Evolutionary conservation across 2,113 vertebrate genomes (phyloP).

Genomic region (Alectura lathami): DNA sequence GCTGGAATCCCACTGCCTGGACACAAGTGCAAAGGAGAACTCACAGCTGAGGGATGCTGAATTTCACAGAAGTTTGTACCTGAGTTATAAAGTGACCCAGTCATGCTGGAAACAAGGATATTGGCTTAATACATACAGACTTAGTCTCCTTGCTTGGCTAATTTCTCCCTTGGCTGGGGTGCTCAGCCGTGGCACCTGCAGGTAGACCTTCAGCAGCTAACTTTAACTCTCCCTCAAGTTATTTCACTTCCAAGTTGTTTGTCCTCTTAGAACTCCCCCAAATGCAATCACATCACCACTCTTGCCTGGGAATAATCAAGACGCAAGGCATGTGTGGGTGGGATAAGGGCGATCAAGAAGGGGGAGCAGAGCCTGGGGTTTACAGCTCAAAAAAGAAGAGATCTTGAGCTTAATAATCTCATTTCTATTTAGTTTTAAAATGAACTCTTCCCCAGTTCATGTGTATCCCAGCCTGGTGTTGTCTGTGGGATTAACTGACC

Average conservation of each 20-base stretch:
- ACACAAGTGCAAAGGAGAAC: not conserved
- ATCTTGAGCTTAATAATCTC: constrained; percentile 68
- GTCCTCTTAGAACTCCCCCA: constrained; percentile 52
- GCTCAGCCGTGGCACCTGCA: not conserved
- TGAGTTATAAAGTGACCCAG: not conserved
- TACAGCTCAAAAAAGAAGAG: not conserved
- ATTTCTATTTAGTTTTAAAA: constrained; percentile 69
- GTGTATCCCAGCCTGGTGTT: constrained; percentile 58
- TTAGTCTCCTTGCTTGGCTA: not conserved
- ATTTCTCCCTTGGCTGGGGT: not conserved
- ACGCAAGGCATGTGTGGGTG: not conserved
- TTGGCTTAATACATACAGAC: not conserved
- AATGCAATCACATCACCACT: not conserved
- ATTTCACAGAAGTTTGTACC: not conserved
- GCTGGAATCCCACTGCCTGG: not conserved
- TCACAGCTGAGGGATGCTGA: not conserved
- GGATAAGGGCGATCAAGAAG: constrained; percentile 35
- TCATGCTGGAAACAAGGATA: not conserved
- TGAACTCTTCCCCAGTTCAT: constrained; percentile 50
- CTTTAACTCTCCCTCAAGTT: not conserved
- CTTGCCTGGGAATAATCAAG: not conserved
- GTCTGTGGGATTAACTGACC: constrained; percentile 77
- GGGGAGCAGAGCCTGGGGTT: not conserved
- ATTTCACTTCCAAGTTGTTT: constrained; percentile 74
- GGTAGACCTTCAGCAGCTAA: not conserved